Evolutionary conservation across 23 tunicate genomes (phyloP).

Genomic region (Aplidium turbinatum): DNA sequence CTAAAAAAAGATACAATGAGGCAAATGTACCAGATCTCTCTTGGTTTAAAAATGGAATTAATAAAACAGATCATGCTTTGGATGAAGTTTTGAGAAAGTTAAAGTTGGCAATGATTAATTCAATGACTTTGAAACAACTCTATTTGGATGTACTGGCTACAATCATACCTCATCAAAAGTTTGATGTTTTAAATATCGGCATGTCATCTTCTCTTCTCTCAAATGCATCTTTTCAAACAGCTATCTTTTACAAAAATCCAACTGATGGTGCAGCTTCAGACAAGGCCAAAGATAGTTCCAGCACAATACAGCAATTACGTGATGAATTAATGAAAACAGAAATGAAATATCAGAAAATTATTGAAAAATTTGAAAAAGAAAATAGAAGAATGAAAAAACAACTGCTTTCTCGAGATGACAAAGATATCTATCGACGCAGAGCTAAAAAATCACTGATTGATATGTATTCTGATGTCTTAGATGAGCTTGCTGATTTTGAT

Average conservation of each 20-base stretch:
- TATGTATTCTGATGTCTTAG: conserved; percentile 96
- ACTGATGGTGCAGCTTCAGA: neutral
- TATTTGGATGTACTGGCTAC: conserved; percentile 31
- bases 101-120: neutral
- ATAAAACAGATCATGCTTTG: neutral
- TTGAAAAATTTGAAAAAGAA: conserved; percentile 88
- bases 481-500: conserved; percentile 92
- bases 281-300: neutral
- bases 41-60: conserved; percentile 39
- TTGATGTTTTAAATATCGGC: neutral
- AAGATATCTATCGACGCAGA: conserved; percentile 81
- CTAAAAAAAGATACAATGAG: conserved; percentile 54
- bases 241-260: neutral
- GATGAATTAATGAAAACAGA: conserved; percentile 69
- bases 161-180: conserved; percentile 52
- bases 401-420: conserved; percentile 87
- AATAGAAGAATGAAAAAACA: conserved; percentile 67
- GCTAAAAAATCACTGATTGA: conserved; percentile 89
- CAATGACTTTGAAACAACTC: conserved; percentile 37
- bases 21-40: conserved; percentile 56
- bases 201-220: neutral
- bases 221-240: neutral
- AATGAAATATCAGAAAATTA: conserved; percentile 73
- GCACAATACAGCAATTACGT: conserved; percentile 58
- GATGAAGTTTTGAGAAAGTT: neutral